Conservation (phyloP, 2,113 vertebrate genomes). For the Rhynchomys soricoides region DNA sequence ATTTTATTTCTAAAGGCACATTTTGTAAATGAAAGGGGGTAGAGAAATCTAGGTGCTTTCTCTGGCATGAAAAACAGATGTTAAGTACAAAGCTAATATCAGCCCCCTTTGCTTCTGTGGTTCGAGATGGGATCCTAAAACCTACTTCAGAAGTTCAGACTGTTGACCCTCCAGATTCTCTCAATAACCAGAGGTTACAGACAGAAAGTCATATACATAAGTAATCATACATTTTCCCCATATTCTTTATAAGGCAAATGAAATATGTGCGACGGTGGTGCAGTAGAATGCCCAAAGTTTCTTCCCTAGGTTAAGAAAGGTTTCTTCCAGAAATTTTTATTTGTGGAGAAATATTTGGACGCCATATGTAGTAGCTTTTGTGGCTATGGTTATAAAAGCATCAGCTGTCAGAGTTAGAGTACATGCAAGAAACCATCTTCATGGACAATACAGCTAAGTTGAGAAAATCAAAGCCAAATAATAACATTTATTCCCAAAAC, state of each 20-base stretch:
- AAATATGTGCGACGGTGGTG: not conserved
- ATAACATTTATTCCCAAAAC: not conserved
- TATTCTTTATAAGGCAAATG: not conserved
- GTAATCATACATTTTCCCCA: not conserved
- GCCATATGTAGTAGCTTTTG: not conserved
- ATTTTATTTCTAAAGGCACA: not conserved
- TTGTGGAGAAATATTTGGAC: not conserved
- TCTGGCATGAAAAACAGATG: not conserved
- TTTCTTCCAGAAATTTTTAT: not conserved
- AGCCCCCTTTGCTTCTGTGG: not conserved
- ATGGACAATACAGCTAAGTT: not conserved
- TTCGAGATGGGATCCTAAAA: not conserved
- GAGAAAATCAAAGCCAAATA: not conserved
- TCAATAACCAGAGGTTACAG: not conserved
- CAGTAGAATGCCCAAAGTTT: not conserved
- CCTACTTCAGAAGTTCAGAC: not conserved
- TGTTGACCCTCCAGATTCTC: not conserved
- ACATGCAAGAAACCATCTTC: not conserved
- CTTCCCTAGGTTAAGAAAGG: not conserved
- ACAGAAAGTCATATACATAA: not conserved
- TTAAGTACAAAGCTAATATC: not conserved
- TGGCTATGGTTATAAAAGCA: not conserved
- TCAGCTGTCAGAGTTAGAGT: not conserved
- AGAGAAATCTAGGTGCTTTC: not conserved
- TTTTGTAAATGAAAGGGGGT: not conserved